Conservation (phyloP, 2,888 invertebrate genomes). For the Acronicta leporina region DNA sequence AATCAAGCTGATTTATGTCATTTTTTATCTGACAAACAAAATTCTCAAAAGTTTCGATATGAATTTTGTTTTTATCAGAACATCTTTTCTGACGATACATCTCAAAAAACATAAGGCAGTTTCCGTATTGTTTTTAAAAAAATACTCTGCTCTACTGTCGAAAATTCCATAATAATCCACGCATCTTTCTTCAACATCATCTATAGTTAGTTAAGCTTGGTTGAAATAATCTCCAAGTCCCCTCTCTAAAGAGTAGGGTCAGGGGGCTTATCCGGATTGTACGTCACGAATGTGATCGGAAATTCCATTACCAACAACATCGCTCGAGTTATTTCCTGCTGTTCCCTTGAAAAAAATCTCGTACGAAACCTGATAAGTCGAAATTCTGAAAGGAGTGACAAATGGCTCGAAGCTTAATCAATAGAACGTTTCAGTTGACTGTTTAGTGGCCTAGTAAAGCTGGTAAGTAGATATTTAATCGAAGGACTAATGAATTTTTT, state of each 20-base stretch:
- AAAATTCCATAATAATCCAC: background rate
- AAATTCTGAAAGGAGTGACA: conserved; percentile 19
- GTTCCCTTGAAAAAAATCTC: conserved; percentile 33
- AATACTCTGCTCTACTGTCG: background rate
- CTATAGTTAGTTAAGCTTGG: conserved; percentile 3
- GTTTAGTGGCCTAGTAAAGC: background rate
- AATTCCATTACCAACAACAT: conserved; percentile 40
- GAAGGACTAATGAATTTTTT: too few species aligned
- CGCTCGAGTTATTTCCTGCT: conserved; percentile 34
- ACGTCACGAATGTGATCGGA: conserved; percentile 8
- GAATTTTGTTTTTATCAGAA: too few species aligned
- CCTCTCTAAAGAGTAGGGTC: conserved; percentile 5
- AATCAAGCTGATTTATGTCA: too few species aligned
- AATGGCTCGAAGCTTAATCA: conserved; percentile 20
- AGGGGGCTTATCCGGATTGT: conserved; percentile 21
- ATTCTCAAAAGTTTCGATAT: too few species aligned
- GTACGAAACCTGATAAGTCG: conserved; percentile 1
- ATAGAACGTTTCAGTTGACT: background rate
- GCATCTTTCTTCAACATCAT: background rate
- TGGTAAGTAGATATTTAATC: background rate
- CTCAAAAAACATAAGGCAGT: too few species aligned
- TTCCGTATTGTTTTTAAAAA: too few species aligned
- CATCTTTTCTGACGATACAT: too few species aligned
- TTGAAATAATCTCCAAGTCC: conserved; percentile 32
- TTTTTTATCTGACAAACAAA: too few species aligned